phyloP scores from a whole-genome alignment of 2,113 vertebrate species.

The Gymnorhina tibicen region DNA sequence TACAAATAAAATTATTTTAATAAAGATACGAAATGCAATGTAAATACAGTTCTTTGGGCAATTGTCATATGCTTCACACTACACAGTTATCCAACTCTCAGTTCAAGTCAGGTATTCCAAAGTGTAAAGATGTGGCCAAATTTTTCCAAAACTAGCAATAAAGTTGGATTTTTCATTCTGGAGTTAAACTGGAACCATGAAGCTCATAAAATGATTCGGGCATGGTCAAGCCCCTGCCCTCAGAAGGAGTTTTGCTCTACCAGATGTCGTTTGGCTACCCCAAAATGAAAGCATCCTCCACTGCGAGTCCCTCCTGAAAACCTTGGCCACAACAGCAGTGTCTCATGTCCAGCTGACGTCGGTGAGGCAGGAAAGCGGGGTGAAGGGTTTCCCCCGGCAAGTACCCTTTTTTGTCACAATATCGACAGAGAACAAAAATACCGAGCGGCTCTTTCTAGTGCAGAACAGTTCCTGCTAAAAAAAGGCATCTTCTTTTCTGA shows the following conservation, averaged over 20 bases:
- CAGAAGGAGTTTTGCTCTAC: not conserved
- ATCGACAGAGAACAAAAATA: constrained; percentile 5
- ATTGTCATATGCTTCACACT: not conserved
- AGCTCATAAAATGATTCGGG: not conserved
- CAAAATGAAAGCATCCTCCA: not conserved
- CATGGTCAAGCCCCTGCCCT: not conserved
- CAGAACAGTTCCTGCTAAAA: constrained; percentile 31
- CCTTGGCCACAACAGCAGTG: not conserved
- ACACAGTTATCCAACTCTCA: not conserved
- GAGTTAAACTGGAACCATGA: not conserved
- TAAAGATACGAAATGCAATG: not conserved
- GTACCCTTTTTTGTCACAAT: constrained; percentile 15
- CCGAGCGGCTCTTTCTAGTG: not conserved
- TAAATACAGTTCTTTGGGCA: not conserved
- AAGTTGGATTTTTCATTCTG: not conserved
- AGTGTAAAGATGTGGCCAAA: not conserved
- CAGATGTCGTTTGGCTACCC: not conserved
- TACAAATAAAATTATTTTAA: constrained; percentile 29
- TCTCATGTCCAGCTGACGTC: not conserved
- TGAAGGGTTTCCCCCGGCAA: constrained; percentile 1
- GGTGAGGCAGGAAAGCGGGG: constrained; percentile 16
- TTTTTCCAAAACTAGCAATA: not conserved
- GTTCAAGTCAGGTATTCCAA: not conserved
- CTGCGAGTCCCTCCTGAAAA: not conserved
- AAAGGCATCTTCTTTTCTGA: constrained; percentile 75